A percentile compares a stretch with the other conserved stretches of the same genome.
Conservation (phyloP, 2,113 vertebrate species). For the Tretioscincus oriximinensis region DNA sequence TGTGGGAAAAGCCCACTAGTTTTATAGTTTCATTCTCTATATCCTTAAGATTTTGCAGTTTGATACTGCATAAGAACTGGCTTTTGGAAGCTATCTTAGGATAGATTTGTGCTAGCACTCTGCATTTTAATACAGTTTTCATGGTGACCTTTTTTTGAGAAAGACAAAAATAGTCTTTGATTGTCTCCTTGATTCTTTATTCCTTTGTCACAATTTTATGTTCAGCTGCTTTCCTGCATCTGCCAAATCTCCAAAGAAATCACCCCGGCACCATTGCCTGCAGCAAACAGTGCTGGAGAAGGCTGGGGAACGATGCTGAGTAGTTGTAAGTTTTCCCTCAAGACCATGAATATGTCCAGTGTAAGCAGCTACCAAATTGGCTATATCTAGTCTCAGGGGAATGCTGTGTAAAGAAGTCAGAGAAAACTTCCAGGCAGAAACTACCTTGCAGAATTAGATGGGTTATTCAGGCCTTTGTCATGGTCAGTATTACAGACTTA, state of each 20-base stretch:
- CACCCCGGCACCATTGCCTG: slow-evolving; percentile 40
- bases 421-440: slow-evolving; percentile 35
- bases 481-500: slow-evolving; percentile 2
- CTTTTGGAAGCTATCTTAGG: slow-evolving; percentile 23
- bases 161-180: slow-evolving; percentile 55
- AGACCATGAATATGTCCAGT: slow-evolving; percentile 17
- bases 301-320: neutral
- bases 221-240: slow-evolving; percentile 41
- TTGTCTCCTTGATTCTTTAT: slow-evolving; percentile 41
- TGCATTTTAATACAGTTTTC: slow-evolving; percentile 47
- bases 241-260: slow-evolving; percentile 54
- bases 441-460: neutral
- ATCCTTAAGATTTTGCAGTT: accelerated
- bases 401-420: slow-evolving; percentile 23
- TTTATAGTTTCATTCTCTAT: neutral
- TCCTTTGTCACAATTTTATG: slow-evolving; percentile 56
- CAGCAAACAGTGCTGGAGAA: slow-evolving; percentile 38
- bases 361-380: slow-evolving; percentile 39
- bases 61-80: neutral
- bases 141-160: slow-evolving; percentile 41
- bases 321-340: slow-evolving; percentile 25
- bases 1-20: neutral
- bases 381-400: slow-evolving; percentile 18
- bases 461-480: neutral
- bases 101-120: slow-evolving; percentile 7